Evolutionary conservation across 2,113 vertebrate species (phyloP), one percentile per base, ranked within the genome.

Genomic region (Apteryx owenii): DNA sequence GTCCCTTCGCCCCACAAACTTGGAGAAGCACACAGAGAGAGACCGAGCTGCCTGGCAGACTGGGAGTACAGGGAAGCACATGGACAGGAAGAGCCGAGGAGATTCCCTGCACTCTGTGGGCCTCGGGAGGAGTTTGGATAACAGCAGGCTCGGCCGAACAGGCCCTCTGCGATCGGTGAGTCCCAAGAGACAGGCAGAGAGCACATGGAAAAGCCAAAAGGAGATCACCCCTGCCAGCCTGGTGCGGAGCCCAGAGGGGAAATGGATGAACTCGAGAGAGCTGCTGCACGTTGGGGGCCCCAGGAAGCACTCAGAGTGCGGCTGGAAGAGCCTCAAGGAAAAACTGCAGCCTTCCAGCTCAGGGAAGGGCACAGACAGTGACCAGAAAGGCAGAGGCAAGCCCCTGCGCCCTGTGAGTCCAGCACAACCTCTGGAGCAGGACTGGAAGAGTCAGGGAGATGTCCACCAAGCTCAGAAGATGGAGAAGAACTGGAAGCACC

Each of bases 131-230:
- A 33, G 81, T 42, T 58, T 19, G 0, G 69, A 36, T 7, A 17
- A 11, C 10, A 31, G 60, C 42, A 26, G 69, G 71, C 64, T 83
- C 28, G 70, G 72, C 5, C 70, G 9, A 56, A 61, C 76, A 65
- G n/a, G 40, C 4, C 64, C 81, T 12, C 23, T n/a, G 1, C 53
- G 42, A 38, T 77, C 76, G 5, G 33, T 46, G 7, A 84, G 94
- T 77, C 84, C 96, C 1, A 60, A 93, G 48, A 95, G 70, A 79
- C 2, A 0, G 12, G 61, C 21, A 0, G 94, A 97, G 28, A 72
- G 91, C 29, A 82, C 79, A 2, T 94, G 97, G 97, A 97, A 90
- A 85, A 97, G 90, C 82, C 95, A 97, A 75, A 84, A 95, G 81
- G 87, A 96, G 28, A 91, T 91, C 5, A 81, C 96, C 1, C 88